phyloP scores from a whole-genome alignment of 2,113 vertebrate genomes.

The Oxygymnocypris stewartii region DNA sequence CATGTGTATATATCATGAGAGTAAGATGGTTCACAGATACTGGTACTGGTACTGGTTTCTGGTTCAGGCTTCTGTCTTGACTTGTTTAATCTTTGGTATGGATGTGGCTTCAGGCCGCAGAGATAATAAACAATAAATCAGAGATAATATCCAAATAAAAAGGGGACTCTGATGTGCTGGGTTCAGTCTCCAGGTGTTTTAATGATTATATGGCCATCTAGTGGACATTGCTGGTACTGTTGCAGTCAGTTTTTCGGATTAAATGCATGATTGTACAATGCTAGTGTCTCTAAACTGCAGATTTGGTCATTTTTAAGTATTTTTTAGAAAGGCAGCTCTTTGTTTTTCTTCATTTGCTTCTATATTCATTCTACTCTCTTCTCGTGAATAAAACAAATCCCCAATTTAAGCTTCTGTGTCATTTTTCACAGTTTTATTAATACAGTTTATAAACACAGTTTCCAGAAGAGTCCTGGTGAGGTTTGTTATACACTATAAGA shows the following conservation, averaged over 20 bases:
- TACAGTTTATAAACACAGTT: not conserved
- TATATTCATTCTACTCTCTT: not conserved
- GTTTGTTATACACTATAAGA: not conserved
- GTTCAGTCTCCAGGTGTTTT: not conserved
- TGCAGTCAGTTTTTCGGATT: too few species aligned
- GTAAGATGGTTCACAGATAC: not conserved
- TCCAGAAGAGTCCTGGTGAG: not conserved
- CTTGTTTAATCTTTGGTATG: not conserved
- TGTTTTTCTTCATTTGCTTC: not conserved
- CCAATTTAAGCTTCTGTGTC: not conserved
- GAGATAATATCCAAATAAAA: not conserved
- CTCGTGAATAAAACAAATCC: not conserved
- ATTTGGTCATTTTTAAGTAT: not conserved
- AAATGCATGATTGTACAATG: not conserved
- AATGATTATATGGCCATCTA: slow-evolving; percentile 5
- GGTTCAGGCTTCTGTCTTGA: not conserved
- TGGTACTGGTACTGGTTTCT: not conserved
- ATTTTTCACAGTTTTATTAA: not conserved
- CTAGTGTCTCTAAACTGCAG: not conserved
- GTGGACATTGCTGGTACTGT: slow-evolving; percentile 11
- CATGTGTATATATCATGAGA: not conserved
- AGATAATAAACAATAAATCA: not conserved
- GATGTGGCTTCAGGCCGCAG: not conserved
- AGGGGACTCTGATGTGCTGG: not conserved
- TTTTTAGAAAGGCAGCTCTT: not conserved